Percentiles rank a stretch among this genome's conserved stretches.
These are phyloP conservation scores for Lucinisca nassula DNA, from an alignment of 2,888 invertebrate genomes.

Conservation along the genomic window DNA sequence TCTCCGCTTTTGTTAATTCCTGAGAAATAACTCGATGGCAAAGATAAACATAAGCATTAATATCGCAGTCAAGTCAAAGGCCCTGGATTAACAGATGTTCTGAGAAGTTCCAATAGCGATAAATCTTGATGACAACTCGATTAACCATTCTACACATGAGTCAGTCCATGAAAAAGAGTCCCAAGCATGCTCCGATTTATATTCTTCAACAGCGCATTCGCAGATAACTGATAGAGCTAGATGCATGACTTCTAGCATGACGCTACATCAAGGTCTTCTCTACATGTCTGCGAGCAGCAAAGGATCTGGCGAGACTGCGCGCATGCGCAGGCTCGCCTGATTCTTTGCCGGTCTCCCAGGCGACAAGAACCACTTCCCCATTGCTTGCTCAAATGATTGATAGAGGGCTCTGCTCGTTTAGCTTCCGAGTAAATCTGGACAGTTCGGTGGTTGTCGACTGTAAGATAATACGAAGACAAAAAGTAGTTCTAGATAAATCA, in stretches of 20 bases:
- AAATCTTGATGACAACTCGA: slow-evolving; percentile 19
- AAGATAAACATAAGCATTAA: slow-evolving; percentile 15
- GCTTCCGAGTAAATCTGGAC: neutral
- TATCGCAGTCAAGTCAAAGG: neutral
- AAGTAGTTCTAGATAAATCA: neutral
- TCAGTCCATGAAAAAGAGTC: no score
- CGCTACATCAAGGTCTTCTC: no score
- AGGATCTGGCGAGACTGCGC: no score
- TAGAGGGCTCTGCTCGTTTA: neutral
- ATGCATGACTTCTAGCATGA: no score
- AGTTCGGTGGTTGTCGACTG: neutral
- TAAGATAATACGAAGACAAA: neutral
- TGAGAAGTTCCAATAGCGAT: slow-evolving; percentile 1
- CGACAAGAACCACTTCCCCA: no score
- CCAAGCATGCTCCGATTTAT: no score
- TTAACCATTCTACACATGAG: neutral
- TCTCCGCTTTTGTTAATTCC: neutral
- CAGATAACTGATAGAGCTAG: no score
- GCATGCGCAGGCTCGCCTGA: no score
- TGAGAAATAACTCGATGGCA: neutral
- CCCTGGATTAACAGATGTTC: slow-evolving; percentile 7
- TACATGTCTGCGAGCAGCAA: no score
- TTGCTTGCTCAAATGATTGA: neutral
- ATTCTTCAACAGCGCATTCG: no score
- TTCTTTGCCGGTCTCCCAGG: no score